Conservation (phyloP, 2,113 vertebrate genomes). For the Prunella himalayana region DNA sequence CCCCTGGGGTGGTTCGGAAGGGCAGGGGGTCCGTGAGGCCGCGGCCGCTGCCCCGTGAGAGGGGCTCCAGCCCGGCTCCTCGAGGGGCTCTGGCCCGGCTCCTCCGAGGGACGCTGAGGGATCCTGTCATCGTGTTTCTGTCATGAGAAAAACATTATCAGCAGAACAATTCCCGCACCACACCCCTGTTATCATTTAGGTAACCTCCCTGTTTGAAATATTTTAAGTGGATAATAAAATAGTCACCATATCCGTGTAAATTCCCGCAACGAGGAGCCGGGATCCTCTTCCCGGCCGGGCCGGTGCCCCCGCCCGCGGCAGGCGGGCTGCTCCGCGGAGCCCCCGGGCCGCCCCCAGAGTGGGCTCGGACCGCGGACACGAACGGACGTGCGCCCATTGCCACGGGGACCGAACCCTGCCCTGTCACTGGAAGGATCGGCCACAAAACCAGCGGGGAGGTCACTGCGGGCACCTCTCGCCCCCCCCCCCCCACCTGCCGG, state of each 20-base stretch:
- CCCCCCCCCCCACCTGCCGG: neutral
- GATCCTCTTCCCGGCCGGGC: neutral
- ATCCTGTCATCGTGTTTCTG: neutral
- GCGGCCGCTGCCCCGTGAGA: neutral
- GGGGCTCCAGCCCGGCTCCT: neutral
- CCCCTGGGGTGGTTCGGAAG: neutral
- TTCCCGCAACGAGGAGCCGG: neutral
- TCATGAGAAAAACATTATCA: constrained; percentile 5
- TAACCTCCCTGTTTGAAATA: constrained; percentile 42
- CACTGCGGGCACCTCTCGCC: neutral
- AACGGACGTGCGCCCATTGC: neutral
- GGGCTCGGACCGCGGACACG: neutral
- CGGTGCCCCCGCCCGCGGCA: neutral
- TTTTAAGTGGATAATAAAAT: constrained; percentile 45
- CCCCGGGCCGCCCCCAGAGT: no score
- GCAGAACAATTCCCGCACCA: constrained; percentile 46
- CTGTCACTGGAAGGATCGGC: neutral
- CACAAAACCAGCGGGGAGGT: neutral
- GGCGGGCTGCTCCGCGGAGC: neutral
- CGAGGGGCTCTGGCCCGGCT: neutral
- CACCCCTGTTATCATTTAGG: constrained; percentile 57
- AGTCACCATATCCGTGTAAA: constrained; percentile 3
- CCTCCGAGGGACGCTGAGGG: neutral
- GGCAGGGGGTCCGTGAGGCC: neutral
- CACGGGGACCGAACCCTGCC: neutral